Conservation (phyloP, 2,113 vertebrate species). For the Hemibagrus wyckioides region DNA sequence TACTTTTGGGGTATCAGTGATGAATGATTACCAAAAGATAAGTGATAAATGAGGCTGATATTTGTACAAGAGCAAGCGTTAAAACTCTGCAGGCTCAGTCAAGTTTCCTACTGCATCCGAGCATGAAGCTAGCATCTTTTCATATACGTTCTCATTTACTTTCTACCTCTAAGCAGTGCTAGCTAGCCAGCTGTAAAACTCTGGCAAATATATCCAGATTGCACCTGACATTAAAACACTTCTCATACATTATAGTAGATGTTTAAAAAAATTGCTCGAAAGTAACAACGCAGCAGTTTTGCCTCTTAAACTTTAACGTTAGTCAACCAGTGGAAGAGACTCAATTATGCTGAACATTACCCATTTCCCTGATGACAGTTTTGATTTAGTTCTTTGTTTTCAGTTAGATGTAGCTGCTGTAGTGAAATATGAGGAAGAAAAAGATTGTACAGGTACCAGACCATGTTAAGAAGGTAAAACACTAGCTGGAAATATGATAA, state of each 20-base stretch:
- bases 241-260: not conserved
- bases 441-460: not conserved
- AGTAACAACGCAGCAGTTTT: not conserved
- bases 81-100: not conserved
- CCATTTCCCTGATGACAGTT: not conserved
- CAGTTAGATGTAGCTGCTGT: not conserved
- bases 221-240: not conserved
- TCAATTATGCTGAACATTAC: not conserved
- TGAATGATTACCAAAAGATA: not conserved
- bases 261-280: not conserved
- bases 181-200: not conserved
- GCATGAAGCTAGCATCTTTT: constrained; percentile 3
- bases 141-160: constrained; percentile 8
- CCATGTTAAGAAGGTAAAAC: not conserved
- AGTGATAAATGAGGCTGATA: constrained; percentile 16
- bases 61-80: not conserved
- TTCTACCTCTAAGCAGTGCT: not conserved
- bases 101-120: constrained; percentile 1
- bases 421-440: not conserved
- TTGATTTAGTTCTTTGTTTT: not conserved
- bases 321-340: not conserved
- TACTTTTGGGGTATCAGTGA: not conserved
- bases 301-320: not conserved
- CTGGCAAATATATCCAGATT: not conserved
- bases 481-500: not conserved